Conservation (phyloP, 1,140 invertebrate species). For the Drosophila kohkoa region DNA sequence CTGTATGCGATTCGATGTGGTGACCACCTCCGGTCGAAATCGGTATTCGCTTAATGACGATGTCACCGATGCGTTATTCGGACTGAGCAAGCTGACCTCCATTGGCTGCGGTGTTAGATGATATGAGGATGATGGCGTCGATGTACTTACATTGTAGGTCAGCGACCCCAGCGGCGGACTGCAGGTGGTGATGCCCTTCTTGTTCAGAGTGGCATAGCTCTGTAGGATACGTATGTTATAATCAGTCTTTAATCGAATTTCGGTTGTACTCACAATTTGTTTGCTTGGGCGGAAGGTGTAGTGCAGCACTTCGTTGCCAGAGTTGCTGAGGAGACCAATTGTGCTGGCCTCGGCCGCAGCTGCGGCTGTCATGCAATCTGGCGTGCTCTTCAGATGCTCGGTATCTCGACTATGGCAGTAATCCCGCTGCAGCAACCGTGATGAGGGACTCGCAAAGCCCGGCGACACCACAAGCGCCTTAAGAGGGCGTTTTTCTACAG, state of each 20-base stretch:
- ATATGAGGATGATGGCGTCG: conserved; percentile 80
- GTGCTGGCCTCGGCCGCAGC: conserved; percentile 50
- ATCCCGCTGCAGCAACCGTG: conserved; percentile 78
- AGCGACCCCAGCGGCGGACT: conserved; percentile 75
- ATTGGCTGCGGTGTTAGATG: conserved; percentile 82
- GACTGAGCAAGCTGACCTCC: conserved; percentile 84
- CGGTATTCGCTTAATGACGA: conserved; percentile 87
- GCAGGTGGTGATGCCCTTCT: conserved; percentile 83
- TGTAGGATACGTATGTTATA: conserved; percentile 19
- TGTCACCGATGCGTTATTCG: conserved; percentile 86
- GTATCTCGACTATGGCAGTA: conserved; percentile 63
- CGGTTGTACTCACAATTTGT: conserved; percentile 80
- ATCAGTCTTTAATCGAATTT: background rate
- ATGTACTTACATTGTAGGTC: conserved; percentile 73
- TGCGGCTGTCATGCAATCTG: conserved; percentile 41
- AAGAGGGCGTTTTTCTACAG: conserved; percentile 80
- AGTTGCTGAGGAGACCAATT: conserved; percentile 69
- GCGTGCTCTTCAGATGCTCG: conserved; percentile 55
- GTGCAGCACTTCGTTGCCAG: conserved; percentile 83
- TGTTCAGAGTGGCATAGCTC: conserved; percentile 85
- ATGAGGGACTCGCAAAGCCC: conserved; percentile 80
- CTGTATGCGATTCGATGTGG: conserved; percentile 92
- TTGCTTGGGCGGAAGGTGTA: conserved; percentile 84
- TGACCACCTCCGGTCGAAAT: conserved; percentile 91
- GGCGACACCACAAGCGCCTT: conserved; percentile 75